Conservation (phyloP, 2,113 vertebrate genomes). For the Geococcyx californianus region DNA sequence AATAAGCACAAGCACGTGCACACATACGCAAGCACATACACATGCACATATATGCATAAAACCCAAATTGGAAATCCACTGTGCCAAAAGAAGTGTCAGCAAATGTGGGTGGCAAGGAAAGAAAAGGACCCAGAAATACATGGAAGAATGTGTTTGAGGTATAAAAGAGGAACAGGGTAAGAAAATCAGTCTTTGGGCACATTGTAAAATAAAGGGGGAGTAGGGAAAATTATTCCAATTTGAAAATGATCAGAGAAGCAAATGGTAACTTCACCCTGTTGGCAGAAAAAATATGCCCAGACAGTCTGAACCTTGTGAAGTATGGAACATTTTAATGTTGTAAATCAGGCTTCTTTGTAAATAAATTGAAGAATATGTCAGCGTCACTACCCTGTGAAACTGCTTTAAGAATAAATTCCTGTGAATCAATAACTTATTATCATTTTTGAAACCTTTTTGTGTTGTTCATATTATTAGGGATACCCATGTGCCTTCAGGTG, state of each 20-base stretch:
- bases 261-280: not conserved
- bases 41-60: not conserved
- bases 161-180: not conserved
- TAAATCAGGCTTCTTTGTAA: not conserved
- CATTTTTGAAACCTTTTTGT: not conserved
- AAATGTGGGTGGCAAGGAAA: slow-evolving; percentile 22
- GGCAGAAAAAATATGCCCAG: not conserved
- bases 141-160: not conserved
- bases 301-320: not conserved
- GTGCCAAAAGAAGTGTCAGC: slow-evolving; percentile 56
- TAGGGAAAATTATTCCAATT: not conserved
- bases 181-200: not conserved
- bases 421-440: not conserved
- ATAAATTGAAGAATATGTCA: not conserved
- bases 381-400: not conserved
- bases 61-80: not conserved
- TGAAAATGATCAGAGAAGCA: not conserved
- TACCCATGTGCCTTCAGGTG: not conserved
- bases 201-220: not conserved
- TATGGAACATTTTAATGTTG: not conserved
- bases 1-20: slow-evolving; percentile 13
- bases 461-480: not conserved
- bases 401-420: not conserved
- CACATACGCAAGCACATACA: not conserved
- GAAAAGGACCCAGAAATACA: slow-evolving; percentile 23